Evolutionary conservation across 2,888 invertebrate genomes (phyloP).

Genomic region (Frankliniella fusca): DNA sequence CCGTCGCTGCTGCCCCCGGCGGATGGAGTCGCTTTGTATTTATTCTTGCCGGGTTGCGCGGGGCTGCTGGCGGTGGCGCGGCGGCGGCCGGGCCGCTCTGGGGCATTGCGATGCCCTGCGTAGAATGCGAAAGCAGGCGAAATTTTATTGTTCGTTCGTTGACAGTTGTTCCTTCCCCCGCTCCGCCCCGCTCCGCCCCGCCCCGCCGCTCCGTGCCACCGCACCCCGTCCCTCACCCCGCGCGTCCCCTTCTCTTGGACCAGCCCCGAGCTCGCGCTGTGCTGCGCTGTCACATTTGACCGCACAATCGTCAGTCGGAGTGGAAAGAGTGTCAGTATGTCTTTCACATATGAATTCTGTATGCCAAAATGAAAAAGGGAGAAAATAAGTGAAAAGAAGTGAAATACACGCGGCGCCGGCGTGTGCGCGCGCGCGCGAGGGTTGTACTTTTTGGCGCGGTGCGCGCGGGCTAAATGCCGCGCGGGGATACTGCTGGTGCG

Average conservation of each 20-base stretch:
- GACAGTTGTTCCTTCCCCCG: background rate
- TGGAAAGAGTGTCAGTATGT: no score
- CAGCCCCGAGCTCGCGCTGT: background rate
- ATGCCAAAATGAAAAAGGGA: no score
- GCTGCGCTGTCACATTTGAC: no score
- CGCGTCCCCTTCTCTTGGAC: background rate
- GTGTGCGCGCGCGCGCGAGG: no score
- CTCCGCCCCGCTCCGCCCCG: background rate
- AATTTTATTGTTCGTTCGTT: constrained; percentile 13
- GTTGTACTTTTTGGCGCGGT: no score
- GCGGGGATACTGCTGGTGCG: no score
- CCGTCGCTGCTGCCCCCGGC: background rate
- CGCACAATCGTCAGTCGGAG: no score
- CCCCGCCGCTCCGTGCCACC: background rate
- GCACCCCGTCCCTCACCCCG: background rate
- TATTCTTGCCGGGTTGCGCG: background rate
- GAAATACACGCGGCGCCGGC: no score
- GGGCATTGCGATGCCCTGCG: background rate
- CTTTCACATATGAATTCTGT: no score
- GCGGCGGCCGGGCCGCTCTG: background rate
- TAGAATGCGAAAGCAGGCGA: constrained; percentile 7
- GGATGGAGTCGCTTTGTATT: background rate
- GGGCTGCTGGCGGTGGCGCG: background rate
- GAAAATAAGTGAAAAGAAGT: no score
- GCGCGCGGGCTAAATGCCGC: no score